phyloP scores from a whole-genome alignment of 2,113 vertebrate genomes.

The Antechinus flavipes region DNA sequence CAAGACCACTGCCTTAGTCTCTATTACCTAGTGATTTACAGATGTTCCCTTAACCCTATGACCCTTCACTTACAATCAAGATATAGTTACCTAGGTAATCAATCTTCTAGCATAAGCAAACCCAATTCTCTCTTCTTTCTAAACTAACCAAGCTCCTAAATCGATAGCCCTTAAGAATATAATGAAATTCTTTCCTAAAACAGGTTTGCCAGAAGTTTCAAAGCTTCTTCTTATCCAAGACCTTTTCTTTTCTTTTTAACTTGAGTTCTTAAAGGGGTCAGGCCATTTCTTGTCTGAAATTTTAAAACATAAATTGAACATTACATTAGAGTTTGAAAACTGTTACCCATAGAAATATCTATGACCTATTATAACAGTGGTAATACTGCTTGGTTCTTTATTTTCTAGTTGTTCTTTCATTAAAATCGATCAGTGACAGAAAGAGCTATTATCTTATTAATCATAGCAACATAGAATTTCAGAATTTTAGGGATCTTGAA shows the following conservation, averaged over 20 bases:
- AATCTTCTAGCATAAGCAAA: background rate
- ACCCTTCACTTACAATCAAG: background rate
- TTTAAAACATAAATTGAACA: background rate
- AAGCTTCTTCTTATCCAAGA: background rate
- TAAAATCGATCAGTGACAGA: background rate
- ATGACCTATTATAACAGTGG: background rate
- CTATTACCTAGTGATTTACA: background rate
- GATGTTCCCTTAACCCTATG: background rate
- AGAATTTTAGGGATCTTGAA: background rate
- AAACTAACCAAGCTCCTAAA: background rate
- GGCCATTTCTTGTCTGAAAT: background rate
- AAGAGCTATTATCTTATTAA: background rate
- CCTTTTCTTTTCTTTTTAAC: background rate
- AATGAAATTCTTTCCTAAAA: background rate
- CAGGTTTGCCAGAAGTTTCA: background rate
- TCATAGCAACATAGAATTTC: background rate
- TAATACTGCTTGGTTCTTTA: background rate
- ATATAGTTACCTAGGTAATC: background rate
- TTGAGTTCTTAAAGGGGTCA: background rate
- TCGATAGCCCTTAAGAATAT: background rate
- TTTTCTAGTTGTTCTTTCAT: background rate
- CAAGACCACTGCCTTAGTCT: background rate
- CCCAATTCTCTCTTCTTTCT: background rate
- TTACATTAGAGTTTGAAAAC: background rate
- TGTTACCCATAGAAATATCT: background rate